Conservation (phyloP, 2,797 vertebrate species). For the Pseudochaenichthys georgianus region DNA sequence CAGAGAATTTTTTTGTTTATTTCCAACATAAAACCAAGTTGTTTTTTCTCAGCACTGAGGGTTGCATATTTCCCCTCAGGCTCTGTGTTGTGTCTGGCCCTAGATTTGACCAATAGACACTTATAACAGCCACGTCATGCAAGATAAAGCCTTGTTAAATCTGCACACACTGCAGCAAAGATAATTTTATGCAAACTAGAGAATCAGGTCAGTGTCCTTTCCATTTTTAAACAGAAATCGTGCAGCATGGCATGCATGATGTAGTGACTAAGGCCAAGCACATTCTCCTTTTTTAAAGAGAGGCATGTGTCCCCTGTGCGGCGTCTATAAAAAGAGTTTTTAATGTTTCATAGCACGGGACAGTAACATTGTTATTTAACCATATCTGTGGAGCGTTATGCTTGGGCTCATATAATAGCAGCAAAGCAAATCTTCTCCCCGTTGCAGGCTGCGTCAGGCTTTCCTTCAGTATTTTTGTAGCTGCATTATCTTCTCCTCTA, state of each 20-base stretch:
- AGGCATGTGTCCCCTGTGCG: no score
- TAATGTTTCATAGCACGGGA: slow-evolving; percentile 8
- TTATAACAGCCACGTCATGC: neutral
- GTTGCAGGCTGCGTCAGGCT: neutral
- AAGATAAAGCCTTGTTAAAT: no score
- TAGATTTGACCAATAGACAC: neutral
- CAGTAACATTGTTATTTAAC: neutral
- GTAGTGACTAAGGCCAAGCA: neutral
- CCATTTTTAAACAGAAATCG: slow-evolving; percentile 31
- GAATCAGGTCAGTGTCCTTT: slow-evolving; percentile 13
- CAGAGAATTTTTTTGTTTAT: neutral
- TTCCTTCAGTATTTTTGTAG: neutral
- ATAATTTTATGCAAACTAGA: neutral
- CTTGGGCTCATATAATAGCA: neutral
- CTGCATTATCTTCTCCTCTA: neutral
- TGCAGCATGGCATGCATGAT: no score
- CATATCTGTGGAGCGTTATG: neutral
- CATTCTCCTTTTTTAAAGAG: neutral
- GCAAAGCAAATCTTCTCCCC: neutral
- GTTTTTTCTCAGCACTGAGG: no score
- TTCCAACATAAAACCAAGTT: no score
- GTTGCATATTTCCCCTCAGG: no score
- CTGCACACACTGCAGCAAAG: slow-evolving; percentile 12
- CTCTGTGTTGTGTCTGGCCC: neutral
- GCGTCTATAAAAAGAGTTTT: neutral